These are phyloP conservation scores for Gobiocypris rarus DNA, from an alignment of 2,113 vertebrate species.

Conservation along the genomic window DNA sequence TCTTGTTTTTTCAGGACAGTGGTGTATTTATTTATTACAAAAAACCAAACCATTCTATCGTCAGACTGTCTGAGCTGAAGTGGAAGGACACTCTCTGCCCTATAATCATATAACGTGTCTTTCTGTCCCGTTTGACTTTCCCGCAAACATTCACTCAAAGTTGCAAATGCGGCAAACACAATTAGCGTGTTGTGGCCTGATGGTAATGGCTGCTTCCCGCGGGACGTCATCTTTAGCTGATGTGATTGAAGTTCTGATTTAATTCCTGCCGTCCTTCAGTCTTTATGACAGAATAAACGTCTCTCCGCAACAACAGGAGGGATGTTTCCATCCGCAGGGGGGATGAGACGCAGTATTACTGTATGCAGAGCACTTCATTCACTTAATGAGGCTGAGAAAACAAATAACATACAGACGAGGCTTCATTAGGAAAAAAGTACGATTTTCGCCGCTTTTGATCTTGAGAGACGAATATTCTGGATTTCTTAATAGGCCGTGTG, in stretches of 20 bases:
- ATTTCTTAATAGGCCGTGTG: conserved; percentile 5
- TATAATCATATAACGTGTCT: conserved; percentile 69
- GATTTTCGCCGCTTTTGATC: conserved; percentile 45
- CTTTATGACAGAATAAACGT: neutral
- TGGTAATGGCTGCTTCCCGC: conserved; percentile 13
- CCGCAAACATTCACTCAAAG: conserved; percentile 48
- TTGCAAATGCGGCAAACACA: conserved; percentile 64
- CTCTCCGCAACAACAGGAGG: neutral
- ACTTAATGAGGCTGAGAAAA: conserved; percentile 55
- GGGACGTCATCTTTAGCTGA: conserved; percentile 70
- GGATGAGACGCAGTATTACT: conserved; percentile 5
- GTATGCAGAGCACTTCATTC: conserved; percentile 47
- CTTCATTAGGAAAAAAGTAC: conserved; percentile 49
- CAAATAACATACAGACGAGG: conserved; percentile 31
- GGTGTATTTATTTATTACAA: too few species aligned
- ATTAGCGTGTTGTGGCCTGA: conserved; percentile 71
- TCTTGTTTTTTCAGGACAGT: too few species aligned
- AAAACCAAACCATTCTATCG: neutral
- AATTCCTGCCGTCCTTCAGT: conserved; percentile 73
- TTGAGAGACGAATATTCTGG: conserved; percentile 34
- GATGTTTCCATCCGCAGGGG: conserved; percentile 19
- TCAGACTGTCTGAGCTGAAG: neutral
- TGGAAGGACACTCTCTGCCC: conserved; percentile 5
- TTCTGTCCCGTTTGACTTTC: conserved; percentile 67
- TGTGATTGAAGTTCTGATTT: conserved; percentile 78